A percentile compares a stretch with the other conserved stretches of the same genome.
These are phyloP conservation scores for Hiodon tergisus DNA, from an alignment of 2,113 vertebrate genomes.

Conservation along the genomic window DNA sequence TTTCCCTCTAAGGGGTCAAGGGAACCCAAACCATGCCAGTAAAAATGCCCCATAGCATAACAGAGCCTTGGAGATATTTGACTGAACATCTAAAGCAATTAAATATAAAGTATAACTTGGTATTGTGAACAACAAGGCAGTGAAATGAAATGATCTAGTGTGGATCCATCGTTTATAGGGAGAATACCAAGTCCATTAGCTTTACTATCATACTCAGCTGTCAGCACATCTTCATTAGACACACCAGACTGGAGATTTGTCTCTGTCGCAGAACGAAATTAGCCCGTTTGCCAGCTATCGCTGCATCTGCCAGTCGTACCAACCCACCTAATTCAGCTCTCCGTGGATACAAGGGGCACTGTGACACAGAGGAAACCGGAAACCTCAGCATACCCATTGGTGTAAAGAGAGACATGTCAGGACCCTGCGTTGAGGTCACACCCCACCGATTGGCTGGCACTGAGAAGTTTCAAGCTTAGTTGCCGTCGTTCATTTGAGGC, in stretches of 20 bases:
- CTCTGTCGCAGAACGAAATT: not conserved
- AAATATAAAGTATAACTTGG: no score
- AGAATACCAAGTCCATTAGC: no score
- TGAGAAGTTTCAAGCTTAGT: not conserved
- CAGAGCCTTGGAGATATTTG: no score
- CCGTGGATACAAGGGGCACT: not conserved
- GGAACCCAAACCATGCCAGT: no score
- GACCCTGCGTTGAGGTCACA: not conserved
- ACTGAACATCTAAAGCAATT: no score
- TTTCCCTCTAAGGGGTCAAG: no score
- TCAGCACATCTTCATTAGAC: slow-evolving; percentile 23
- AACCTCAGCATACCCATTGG: not conserved
- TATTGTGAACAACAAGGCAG: no score
- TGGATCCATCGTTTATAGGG: no score
- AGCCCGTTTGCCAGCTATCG: not conserved
- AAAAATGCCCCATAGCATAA: no score
- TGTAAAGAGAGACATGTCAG: not conserved
- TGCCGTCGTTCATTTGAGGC: not conserved
- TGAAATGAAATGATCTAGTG: no score
- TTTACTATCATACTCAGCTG: not conserved
- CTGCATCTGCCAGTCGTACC: not conserved
- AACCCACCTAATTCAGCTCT: not conserved
- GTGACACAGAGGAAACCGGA: not conserved
- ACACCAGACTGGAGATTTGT: not conserved
- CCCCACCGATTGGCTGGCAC: not conserved